Percentiles rank a stretch among this genome's conserved stretches.
Conservation (phyloP, 2,888 invertebrate species). For the Lamproptera curius region DNA sequence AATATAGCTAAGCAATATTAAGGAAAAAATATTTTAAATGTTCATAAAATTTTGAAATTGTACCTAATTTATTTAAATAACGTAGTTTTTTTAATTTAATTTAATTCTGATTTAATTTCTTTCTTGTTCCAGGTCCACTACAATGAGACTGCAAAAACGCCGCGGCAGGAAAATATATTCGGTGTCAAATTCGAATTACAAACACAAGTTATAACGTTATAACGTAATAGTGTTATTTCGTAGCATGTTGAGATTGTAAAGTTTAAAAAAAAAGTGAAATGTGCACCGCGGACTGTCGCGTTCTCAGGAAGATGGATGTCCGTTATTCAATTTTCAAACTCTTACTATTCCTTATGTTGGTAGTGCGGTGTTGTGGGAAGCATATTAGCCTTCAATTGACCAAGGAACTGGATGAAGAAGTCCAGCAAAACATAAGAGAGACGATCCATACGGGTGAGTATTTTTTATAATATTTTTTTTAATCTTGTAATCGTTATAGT, state of each 20-base stretch:
- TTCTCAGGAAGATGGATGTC: conserved; percentile 63
- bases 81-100: too few relatives aligned
- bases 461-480: conserved; percentile 11
- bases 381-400: conserved; percentile 43
- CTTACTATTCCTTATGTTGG: conserved; percentile 63
- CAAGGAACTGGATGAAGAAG: conserved; percentile 35
- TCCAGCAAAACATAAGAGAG: conserved; percentile 64
- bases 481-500: background rate
- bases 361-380: conserved; percentile 63
- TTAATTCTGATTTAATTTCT: background rate
- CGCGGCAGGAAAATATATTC: conserved; percentile 43
- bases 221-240: too few relatives aligned
- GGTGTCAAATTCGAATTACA: conserved; percentile 63
- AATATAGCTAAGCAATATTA: too few relatives aligned
- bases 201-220: too few relatives aligned
- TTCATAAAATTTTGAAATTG: too few relatives aligned
- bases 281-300: conserved; percentile 50
- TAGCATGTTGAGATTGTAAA: conserved; percentile 31
- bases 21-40: too few relatives aligned
- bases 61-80: too few relatives aligned
- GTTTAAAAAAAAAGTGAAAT: conserved; percentile 33
- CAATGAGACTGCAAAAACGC: conserved; percentile 59
- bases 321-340: conserved; percentile 66
- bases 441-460: conserved; percentile 65
- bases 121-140: conserved; percentile 62